Conservation (phyloP, 2,797 vertebrate species). For the Pachyuromys duprasi region DNA sequence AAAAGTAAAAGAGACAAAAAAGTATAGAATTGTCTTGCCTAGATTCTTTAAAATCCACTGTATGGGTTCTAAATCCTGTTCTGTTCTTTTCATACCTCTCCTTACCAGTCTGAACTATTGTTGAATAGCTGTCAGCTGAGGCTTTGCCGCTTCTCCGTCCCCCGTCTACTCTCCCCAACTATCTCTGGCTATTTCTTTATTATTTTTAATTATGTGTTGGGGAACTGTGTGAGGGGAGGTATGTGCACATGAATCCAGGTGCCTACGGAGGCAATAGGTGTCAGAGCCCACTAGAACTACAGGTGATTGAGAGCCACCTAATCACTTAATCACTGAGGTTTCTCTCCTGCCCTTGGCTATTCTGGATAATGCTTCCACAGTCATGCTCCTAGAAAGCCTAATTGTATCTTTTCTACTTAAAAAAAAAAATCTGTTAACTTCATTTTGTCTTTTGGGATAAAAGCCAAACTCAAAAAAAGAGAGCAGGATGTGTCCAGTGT, state of each 20-base stretch:
- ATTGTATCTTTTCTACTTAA: slow-evolving; percentile 1
- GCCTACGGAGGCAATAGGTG: neutral
- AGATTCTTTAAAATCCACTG: neutral
- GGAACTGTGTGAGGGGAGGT: too few relatives aligned
- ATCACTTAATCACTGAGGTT: neutral
- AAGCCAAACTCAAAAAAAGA: neutral
- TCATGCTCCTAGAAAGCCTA: neutral
- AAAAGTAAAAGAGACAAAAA: neutral
- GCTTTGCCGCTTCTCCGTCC: neutral
- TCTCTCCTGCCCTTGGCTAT: neutral
- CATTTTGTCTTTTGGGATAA: neutral
- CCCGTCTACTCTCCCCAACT: neutral
- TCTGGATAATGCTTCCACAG: neutral
- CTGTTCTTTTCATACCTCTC: neutral
- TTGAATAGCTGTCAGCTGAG: neutral
- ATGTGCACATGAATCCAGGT: neutral
- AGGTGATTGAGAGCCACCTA: neutral
- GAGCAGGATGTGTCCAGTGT: neutral
- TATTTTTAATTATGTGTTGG: neutral
- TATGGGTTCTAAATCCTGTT: neutral
- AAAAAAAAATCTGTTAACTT: neutral
- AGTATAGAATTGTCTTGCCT: neutral
- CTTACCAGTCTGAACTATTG: neutral
- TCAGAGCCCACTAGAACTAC: neutral
- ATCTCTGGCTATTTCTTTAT: neutral